Percentiles rank a stretch among this genome's conserved stretches.
Conservation (phyloP, 1,140 invertebrate genomes). For the Teleogryllus occipitalis region DNA sequence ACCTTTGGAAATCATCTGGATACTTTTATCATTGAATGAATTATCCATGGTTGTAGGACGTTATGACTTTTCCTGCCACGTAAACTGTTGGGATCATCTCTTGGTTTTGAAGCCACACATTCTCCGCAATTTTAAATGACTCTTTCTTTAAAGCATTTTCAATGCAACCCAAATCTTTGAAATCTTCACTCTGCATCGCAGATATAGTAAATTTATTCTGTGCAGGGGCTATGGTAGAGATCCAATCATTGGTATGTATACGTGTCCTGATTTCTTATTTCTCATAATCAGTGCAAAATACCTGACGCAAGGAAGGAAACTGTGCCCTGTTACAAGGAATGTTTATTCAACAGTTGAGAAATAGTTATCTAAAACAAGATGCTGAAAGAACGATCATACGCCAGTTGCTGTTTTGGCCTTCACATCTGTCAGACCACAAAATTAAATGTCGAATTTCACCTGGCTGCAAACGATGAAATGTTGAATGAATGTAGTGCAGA, state of each 20-base stretch:
- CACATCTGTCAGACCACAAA: neutral
- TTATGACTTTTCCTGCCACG: neutral
- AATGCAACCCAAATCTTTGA: neutral
- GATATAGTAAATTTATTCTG: neutral
- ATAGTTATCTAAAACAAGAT: neutral
- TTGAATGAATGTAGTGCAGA: neutral
- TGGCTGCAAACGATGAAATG: constrained; percentile 7
- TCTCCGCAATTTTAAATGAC: neutral
- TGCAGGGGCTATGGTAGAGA: neutral
- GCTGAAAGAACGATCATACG: constrained; percentile 7
- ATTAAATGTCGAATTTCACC: neutral
- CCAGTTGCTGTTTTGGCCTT: neutral
- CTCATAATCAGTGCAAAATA: constrained; percentile 23
- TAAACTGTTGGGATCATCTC: neutral
- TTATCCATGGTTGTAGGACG: constrained; percentile 1
- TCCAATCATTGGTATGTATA: constrained; percentile 7
- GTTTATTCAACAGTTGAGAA: constrained; percentile 6
- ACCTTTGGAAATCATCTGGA: neutral
- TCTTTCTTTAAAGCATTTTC: neutral
- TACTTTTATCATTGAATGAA: neutral
- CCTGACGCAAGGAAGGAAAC: neutral
- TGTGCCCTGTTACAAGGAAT: neutral
- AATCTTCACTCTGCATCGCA: constrained; percentile 6
- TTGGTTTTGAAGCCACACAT: neutral
- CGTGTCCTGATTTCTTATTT: neutral